Conservation (phyloP, 2,113 vertebrate species). For the Tricholaema leucomelas region DNA sequence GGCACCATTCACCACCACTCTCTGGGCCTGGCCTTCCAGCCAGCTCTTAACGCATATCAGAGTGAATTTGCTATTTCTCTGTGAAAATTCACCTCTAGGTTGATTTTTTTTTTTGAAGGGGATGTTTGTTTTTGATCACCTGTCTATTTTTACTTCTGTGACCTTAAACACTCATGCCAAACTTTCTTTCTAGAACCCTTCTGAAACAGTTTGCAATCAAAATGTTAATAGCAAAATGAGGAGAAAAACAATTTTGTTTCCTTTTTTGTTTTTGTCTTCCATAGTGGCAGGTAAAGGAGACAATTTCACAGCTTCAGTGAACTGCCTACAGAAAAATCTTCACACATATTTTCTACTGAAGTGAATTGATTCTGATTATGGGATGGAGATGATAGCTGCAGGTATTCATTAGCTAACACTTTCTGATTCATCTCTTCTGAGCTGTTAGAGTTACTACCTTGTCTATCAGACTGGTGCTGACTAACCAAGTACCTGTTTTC, state of each 20-base stretch:
- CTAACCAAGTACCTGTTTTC: background rate
- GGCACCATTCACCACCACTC: too few relatives aligned
- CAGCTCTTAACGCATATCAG: too few relatives aligned
- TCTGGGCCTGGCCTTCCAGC: too few relatives aligned
- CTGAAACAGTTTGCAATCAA: background rate
- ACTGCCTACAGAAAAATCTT: background rate
- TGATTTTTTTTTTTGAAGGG: background rate
- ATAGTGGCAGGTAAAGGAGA: background rate
- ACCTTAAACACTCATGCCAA: background rate
- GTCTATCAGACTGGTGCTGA: background rate
- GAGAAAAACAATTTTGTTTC: background rate
- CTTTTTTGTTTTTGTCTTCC: background rate
- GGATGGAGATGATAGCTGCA: background rate
- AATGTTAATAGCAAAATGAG: background rate
- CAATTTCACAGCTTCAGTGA: background rate
- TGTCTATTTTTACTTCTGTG: background rate
- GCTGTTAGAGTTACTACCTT: background rate
- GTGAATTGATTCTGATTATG: background rate
- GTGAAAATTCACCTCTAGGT: background rate
- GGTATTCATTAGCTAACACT: background rate
- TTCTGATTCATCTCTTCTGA: background rate
- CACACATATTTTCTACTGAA: background rate
- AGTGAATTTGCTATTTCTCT: background rate
- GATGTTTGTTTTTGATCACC: background rate
- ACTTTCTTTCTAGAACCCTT: background rate